Evolutionary conservation across 2,113 vertebrate species (phyloP).

Genomic region (Lipophrys pholis): DNA sequence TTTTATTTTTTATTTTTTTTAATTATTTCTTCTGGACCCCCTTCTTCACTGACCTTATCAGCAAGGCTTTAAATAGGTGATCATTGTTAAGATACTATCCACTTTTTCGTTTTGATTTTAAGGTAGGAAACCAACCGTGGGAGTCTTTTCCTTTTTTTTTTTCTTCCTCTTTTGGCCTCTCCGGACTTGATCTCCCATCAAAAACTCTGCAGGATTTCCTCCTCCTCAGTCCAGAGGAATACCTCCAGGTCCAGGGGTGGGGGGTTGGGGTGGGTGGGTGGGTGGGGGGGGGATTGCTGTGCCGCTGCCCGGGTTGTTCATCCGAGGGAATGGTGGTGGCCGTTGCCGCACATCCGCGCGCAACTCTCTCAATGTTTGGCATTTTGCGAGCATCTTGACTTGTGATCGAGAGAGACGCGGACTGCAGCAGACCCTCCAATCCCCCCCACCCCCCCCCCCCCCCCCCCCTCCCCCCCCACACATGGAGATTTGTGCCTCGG

Average conservation of each 20-base stretch:
- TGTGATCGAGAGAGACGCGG: slow-evolving; percentile 68
- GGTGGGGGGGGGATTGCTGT: slow-evolving; percentile 34
- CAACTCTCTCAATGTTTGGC: slow-evolving; percentile 66
- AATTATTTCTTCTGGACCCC: slow-evolving; percentile 19
- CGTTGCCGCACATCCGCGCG: slow-evolving; percentile 57
- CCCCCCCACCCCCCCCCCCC: slow-evolving; percentile 27
- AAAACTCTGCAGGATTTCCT: slow-evolving; percentile 75
- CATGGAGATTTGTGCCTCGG: slow-evolving; percentile 74
- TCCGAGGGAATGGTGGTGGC: slow-evolving; percentile 64
- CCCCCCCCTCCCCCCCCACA: slow-evolving; percentile 46
- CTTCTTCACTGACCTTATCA: slow-evolving; percentile 49
- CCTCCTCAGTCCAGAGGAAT: slow-evolving; percentile 71
- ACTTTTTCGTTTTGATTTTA: slow-evolving; percentile 1
- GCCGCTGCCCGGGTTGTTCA: slow-evolving; percentile 41
- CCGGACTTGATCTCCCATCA: slow-evolving; percentile 59
- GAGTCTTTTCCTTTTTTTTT: slow-evolving; percentile 4
- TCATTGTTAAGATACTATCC: slow-evolving; percentile 3
- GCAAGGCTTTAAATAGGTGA: slow-evolving; percentile 46
- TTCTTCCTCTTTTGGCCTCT: slow-evolving; percentile 32
- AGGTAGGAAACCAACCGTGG: slow-evolving; percentile 38
- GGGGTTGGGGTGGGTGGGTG: slow-evolving; percentile 43
- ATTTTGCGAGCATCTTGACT: slow-evolving; percentile 70
- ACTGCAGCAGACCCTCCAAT: slow-evolving; percentile 63
- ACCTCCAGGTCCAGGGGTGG: slow-evolving; percentile 60
- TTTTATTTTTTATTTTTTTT: neutral